These are phyloP conservation scores for Acrocephalus scirpaceus DNA, from an alignment of 2,797 vertebrate species.

Conservation along the genomic window DNA sequence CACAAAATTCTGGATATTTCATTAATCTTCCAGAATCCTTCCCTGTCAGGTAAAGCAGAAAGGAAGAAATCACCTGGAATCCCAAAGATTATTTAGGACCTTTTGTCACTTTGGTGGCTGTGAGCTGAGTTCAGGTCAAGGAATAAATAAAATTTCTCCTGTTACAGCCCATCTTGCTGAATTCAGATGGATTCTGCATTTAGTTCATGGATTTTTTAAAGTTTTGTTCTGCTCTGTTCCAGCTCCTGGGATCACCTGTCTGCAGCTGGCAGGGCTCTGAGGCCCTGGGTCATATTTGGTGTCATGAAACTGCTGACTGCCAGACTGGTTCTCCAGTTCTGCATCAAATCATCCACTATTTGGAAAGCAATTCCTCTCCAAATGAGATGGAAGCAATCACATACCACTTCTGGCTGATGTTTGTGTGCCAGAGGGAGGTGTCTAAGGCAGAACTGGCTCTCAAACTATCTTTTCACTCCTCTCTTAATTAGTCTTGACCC, in stretches of 20 bases:
- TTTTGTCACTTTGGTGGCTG: accelerated
- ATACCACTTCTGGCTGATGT: background rate
- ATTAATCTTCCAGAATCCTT: background rate
- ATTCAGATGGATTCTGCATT: background rate
- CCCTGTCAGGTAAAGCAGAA: background rate
- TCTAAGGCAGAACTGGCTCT: background rate
- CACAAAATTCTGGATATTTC: background rate
- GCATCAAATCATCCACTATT: background rate
- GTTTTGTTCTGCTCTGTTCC: background rate
- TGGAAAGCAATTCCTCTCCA: background rate
- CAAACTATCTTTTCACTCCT: background rate
- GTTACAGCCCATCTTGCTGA: background rate
- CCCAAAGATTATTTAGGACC: background rate
- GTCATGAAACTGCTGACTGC: background rate
- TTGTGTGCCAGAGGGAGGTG: background rate
- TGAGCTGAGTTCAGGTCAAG: background rate
- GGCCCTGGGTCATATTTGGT: background rate
- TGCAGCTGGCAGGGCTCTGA: background rate
- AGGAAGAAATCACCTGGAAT: background rate
- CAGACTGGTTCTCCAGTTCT: background rate
- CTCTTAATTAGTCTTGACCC: background rate
- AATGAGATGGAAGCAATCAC: background rate
- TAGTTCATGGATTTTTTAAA: background rate
- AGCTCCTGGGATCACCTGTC: background rate
- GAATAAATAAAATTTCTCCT: background rate